Conservation (phyloP, 2,113 vertebrate species). For the Anguilla rostrata region DNA sequence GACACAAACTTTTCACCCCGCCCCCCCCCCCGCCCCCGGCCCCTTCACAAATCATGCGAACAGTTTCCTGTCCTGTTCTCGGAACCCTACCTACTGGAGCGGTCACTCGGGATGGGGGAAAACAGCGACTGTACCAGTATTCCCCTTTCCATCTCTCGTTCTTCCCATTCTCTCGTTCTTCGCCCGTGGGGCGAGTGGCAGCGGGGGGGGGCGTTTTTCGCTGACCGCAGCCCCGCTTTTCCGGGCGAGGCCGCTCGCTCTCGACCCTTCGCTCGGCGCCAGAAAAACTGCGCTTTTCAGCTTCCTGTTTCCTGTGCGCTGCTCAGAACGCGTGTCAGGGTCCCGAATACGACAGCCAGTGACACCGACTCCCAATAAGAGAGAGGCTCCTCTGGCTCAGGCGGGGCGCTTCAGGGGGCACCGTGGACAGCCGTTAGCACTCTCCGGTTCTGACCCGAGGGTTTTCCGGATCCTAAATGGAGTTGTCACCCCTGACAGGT, state of each 20-base stretch:
- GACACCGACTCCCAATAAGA: background rate
- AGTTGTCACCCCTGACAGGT: too few relatives aligned
- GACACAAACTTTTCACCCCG: background rate
- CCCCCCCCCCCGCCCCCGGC: background rate
- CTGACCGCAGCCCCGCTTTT: background rate
- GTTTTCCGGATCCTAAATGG: too few relatives aligned
- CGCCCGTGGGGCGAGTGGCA: too few relatives aligned
- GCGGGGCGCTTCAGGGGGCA: background rate
- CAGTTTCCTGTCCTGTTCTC: background rate
- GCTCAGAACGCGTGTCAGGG: slow-evolving; percentile 9
- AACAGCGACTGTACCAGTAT: background rate
- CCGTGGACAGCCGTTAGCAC: too few relatives aligned
- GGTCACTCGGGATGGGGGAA: background rate
- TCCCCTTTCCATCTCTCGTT: background rate
- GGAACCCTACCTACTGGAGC: background rate
- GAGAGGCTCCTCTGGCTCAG: background rate
- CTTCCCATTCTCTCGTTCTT: background rate
- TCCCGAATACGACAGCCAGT: background rate
- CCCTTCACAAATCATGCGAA: background rate
- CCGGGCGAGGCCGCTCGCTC: background rate
- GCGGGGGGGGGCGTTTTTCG: background rate
- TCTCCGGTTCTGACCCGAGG: too few relatives aligned
- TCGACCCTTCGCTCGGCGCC: background rate
- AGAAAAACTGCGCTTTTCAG: background rate
- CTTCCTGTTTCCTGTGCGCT: slow-evolving; percentile 5